phyloP scores from a whole-genome alignment of 2,113 vertebrate genomes.

The Lonchura striata region DNA sequence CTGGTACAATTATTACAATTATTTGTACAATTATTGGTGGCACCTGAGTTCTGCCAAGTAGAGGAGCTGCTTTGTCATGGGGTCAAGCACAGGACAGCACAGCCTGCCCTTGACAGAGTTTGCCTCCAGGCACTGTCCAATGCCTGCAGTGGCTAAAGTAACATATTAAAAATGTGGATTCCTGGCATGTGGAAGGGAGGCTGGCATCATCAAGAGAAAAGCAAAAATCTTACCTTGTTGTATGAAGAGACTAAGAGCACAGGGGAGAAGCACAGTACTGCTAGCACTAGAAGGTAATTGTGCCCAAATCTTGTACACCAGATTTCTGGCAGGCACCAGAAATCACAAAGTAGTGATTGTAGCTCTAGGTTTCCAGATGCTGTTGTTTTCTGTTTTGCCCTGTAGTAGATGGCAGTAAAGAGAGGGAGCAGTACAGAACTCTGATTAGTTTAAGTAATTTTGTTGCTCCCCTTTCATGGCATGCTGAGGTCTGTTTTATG shows the following conservation, averaged over 20 bases:
- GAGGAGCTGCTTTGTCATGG: not conserved
- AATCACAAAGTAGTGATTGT: not conserved
- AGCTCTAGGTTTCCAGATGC: not conserved
- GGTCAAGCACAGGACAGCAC: rapidly evolving
- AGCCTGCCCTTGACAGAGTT: not conserved
- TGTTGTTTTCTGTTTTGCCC: not conserved
- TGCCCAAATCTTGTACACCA: not conserved
- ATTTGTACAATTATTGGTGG: not conserved
- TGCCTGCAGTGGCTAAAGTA: not conserved
- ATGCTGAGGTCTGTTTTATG: not conserved
- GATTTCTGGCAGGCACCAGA: not conserved
- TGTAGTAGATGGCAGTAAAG: not conserved
- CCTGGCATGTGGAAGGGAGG: not conserved
- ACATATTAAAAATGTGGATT: not conserved
- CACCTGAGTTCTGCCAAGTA: not conserved
- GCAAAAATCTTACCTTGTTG: not conserved
- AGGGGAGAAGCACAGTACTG: not conserved
- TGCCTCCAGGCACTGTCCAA: not conserved
- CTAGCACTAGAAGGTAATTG: not conserved
- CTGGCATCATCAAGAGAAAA: not conserved
- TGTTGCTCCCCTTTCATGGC: not conserved
- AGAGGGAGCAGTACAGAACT: not conserved
- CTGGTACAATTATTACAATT: not conserved
- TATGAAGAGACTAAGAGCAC: not conserved
- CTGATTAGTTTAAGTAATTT: not conserved